Percentiles rank a stretch among this genome's conserved stretches.
Evolutionary conservation across 2,888 invertebrate genomes (phyloP).

Genomic region (Pristionchus arcanus): DNA sequence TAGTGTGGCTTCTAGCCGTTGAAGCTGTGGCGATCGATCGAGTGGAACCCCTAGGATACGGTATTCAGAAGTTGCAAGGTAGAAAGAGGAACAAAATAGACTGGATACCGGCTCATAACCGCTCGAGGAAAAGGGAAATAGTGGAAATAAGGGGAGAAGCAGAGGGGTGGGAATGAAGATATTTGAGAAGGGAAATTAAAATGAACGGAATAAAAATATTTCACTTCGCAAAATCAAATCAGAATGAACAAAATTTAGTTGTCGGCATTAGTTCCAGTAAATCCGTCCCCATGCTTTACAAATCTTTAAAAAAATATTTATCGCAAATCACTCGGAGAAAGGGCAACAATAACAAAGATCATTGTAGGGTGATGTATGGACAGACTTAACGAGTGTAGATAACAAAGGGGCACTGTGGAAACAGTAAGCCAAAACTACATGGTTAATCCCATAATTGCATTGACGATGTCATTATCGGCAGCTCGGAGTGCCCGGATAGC

Average conservation of each 20-base stretch:
- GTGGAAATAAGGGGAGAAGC: background rate
- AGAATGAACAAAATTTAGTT: no score
- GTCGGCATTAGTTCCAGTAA: no score
- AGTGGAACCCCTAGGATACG: background rate
- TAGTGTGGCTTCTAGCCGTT: background rate
- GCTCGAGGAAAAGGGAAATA: background rate
- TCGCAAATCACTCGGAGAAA: no score
- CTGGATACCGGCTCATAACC: background rate
- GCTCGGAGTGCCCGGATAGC: constrained; percentile 96
- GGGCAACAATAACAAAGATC: no score
- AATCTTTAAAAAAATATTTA: no score
- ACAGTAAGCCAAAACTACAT: constrained; percentile 66
- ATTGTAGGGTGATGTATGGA: no score
- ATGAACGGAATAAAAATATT: no score
- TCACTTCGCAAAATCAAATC: no score
- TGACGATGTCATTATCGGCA: constrained; percentile 98
- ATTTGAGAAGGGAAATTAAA: background rate
- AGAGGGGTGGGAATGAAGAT: background rate
- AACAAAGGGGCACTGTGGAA: background rate
- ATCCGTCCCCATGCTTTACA: no score
- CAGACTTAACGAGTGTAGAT: background rate
- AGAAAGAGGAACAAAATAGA: background rate
- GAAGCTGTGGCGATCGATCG: background rate
- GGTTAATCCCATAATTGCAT: constrained; percentile 92
- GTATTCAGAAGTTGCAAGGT: background rate